Evolutionary conservation across 2,888 invertebrate species (phyloP).

Genomic region (Anthoptus insignis): DNA sequence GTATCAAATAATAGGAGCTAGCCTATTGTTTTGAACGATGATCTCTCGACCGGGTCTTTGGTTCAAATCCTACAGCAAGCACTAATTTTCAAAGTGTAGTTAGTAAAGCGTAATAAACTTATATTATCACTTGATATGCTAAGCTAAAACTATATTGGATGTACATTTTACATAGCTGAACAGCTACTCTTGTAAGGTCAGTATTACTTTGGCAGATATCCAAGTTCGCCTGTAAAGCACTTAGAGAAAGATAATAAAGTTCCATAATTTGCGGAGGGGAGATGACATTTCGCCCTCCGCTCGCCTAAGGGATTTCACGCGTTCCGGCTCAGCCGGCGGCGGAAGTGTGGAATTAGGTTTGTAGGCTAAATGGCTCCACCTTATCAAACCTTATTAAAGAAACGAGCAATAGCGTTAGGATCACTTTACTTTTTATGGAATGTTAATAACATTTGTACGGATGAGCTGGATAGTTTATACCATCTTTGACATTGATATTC

Average conservation of each 20-base stretch:
- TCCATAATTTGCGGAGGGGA: constrained; percentile 1
- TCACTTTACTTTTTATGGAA: not conserved
- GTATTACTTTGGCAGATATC: not conserved
- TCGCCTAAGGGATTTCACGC: not conserved
- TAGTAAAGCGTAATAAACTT: too few relatives aligned
- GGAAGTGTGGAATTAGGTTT: not conserved
- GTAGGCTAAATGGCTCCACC: not conserved
- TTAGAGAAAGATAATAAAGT: not conserved
- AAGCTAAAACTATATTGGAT: too few relatives aligned
- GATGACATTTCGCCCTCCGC: not conserved
- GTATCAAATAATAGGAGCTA: too few relatives aligned
- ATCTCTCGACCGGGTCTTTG: too few relatives aligned
- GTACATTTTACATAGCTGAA: too few relatives aligned
- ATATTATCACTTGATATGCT: too few relatives aligned
- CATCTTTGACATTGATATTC: too few relatives aligned
- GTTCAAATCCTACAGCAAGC: too few relatives aligned
- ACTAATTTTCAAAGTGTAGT: too few relatives aligned
- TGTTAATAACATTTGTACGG: not conserved
- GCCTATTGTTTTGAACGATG: too few relatives aligned
- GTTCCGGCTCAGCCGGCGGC: constrained; percentile 1
- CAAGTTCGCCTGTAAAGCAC: not conserved
- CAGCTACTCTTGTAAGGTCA: not conserved
- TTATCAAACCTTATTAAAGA: constrained; percentile 4
- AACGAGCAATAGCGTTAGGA: not conserved
- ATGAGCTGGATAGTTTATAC: not conserved